Evolutionary conservation across 2,888 invertebrate species (phyloP).

Genomic region (Morpho helenor): DNA sequence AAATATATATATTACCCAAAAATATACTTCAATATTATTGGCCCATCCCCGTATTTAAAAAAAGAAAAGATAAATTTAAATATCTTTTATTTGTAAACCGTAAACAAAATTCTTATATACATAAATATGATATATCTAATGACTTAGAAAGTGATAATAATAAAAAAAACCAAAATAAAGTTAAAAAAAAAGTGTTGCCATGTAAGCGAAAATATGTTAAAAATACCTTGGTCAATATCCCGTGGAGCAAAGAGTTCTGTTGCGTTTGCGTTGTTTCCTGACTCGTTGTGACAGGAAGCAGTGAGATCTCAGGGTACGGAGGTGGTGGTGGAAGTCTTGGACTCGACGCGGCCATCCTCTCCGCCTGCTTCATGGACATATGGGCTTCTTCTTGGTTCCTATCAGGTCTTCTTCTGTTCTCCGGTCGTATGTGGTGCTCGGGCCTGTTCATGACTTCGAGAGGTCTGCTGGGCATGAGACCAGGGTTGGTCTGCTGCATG

Average conservation of each 20-base stretch:
- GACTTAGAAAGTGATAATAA: neutral
- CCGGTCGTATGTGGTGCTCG: constrained; percentile 55
- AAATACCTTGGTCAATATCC: constrained; percentile 85
- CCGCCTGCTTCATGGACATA: constrained; percentile 49
- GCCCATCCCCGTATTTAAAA: no score
- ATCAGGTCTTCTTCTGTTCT: constrained; percentile 42
- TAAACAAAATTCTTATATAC: no score
- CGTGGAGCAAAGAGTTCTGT: constrained; percentile 85
- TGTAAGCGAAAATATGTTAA: neutral
- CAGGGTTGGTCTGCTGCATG: constrained; percentile 64
- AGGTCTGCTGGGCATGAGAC: constrained; percentile 53
- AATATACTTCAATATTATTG: no score
- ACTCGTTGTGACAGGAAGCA: constrained; percentile 82
- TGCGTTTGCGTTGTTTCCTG: constrained; percentile 52
- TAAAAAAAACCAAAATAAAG: neutral
- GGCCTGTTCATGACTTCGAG: constrained; percentile 52
- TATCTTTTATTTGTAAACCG: no score
- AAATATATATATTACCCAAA: no score
- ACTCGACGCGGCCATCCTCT: constrained; percentile 55
- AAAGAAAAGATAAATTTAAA: no score
- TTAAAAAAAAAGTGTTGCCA: constrained; percentile 3
- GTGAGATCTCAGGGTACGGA: constrained; percentile 88
- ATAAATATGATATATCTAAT: no score
- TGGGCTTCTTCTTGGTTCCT: constrained; percentile 45
- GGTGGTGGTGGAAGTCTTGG: constrained; percentile 80